Evolutionary conservation across 2,113 vertebrate species (phyloP).

Genomic region (Scophthalmus maximus): DNA sequence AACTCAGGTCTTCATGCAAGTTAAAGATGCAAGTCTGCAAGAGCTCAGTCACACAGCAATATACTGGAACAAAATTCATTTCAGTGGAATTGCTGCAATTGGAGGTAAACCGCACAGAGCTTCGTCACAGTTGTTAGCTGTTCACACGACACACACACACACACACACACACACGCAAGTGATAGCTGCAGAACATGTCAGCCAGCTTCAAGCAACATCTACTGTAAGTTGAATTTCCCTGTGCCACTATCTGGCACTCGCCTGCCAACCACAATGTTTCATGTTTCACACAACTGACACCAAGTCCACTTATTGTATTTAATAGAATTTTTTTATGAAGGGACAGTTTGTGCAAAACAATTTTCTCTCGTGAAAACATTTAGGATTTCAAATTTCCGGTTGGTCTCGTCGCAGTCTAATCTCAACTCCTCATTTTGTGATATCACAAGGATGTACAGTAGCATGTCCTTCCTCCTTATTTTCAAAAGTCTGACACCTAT

Average conservation of each 20-base stretch:
- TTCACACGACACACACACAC: neutral
- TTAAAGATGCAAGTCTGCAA: neutral
- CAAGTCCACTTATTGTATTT: neutral
- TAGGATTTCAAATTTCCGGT: neutral
- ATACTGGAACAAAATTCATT: neutral
- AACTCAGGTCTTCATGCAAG: neutral
- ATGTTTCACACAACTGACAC: neutral
- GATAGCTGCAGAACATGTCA: constrained; percentile 5
- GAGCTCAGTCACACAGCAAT: neutral
- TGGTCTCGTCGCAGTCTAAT: neutral
- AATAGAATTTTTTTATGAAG: neutral
- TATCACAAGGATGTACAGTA: too few relatives aligned
- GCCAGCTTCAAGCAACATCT: constrained; percentile 15
- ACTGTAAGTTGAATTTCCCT: constrained; percentile 18
- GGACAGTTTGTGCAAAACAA: neutral
- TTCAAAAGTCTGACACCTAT: neutral
- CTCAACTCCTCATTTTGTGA: neutral
- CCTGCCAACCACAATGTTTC: neutral
- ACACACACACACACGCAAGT: too few relatives aligned
- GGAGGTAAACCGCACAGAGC: neutral
- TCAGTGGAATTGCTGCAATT: neutral
- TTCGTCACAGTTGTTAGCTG: neutral
- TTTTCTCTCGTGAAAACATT: neutral
- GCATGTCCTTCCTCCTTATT: neutral
- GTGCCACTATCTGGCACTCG: neutral